These are phyloP conservation scores for Allolobophora icterica DNA, from an alignment of 2,888 invertebrate genomes.

Conservation along the genomic window DNA sequence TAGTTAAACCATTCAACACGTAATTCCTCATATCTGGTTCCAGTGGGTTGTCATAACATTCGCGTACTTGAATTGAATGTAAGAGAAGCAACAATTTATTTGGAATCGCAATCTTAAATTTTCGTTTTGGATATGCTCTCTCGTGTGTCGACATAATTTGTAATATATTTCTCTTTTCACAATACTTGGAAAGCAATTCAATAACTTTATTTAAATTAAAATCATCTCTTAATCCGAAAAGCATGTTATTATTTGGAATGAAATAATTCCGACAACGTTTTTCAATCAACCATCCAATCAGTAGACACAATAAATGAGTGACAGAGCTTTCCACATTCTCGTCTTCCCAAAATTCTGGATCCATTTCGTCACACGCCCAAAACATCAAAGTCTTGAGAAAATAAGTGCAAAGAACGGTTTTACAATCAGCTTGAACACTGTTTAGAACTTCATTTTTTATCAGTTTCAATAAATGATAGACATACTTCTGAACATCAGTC, in stretches of 20 bases:
- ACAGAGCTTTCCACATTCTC: not conserved
- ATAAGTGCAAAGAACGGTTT: not conserved
- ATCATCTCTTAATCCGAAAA: too few relatives aligned
- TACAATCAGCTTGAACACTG: not conserved
- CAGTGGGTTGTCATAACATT: too few relatives aligned
- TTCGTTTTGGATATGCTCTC: too few relatives aligned
- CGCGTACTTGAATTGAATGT: too few relatives aligned
- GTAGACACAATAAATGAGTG: not conserved
- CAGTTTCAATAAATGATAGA: not conserved
- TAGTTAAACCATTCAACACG: too few relatives aligned
- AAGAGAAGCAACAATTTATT: too few relatives aligned
- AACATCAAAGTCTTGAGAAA: constrained; percentile 32
- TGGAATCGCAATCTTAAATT: too few relatives aligned
- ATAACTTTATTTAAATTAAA: too few relatives aligned
- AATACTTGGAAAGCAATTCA: too few relatives aligned
- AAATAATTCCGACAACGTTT: constrained; percentile 30
- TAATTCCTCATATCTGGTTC: too few relatives aligned
- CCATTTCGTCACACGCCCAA: constrained; percentile 30
- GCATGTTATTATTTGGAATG: constrained; percentile 27
- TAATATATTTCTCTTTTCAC: too few relatives aligned
- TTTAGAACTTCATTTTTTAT: not conserved
- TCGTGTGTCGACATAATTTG: too few relatives aligned
- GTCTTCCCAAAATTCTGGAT: not conserved
- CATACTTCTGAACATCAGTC: constrained; percentile 25
- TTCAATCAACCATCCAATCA: constrained; percentile 18